A percentile compares a stretch with the other conserved stretches of the same genome.
Evolutionary conservation across 2,888 invertebrate genomes (phyloP).

Genomic region (Acanthopleura granulata): DNA sequence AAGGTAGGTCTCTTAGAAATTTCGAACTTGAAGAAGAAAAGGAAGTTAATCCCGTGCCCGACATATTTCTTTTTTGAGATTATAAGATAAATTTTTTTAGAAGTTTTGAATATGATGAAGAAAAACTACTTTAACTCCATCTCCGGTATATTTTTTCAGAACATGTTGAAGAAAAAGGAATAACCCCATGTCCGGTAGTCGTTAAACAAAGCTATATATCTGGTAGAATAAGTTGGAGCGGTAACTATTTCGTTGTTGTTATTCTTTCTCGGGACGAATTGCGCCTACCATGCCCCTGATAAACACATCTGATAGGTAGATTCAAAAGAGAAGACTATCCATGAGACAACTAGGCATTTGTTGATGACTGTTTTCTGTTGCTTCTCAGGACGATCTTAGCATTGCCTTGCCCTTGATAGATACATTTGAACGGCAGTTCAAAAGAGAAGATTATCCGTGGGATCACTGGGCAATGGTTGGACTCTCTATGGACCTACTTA

Average conservation of each 20-base stretch:
- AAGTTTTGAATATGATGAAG: too few relatives aligned
- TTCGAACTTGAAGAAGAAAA: neutral
- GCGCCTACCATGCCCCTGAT: too few relatives aligned
- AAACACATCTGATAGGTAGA: too few relatives aligned
- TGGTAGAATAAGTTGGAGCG: too few relatives aligned
- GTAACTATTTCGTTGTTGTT: too few relatives aligned
- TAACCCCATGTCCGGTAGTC: neutral
- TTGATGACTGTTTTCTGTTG: neutral
- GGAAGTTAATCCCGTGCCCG: neutral
- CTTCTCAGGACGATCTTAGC: neutral
- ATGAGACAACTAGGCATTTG: neutral
- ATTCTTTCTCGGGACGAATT: too few relatives aligned
- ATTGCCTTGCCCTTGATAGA: neutral
- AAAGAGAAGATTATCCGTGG: slow-evolving; percentile 12
- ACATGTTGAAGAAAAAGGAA: neutral
- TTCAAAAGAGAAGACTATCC: neutral
- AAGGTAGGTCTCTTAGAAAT: neutral
- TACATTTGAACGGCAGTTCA: slow-evolving; percentile 5
- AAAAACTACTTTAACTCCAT: too few relatives aligned
- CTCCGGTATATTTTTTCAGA: too few relatives aligned
- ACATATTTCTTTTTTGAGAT: too few relatives aligned
- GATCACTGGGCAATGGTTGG: neutral
- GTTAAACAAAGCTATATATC: too few relatives aligned
- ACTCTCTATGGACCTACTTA: neutral
- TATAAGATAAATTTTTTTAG: too few relatives aligned